Percentiles rank a stretch among this genome's conserved stretches.
Conservation (phyloP, 2,888 invertebrate genomes). For the Thera obeliscata region DNA sequence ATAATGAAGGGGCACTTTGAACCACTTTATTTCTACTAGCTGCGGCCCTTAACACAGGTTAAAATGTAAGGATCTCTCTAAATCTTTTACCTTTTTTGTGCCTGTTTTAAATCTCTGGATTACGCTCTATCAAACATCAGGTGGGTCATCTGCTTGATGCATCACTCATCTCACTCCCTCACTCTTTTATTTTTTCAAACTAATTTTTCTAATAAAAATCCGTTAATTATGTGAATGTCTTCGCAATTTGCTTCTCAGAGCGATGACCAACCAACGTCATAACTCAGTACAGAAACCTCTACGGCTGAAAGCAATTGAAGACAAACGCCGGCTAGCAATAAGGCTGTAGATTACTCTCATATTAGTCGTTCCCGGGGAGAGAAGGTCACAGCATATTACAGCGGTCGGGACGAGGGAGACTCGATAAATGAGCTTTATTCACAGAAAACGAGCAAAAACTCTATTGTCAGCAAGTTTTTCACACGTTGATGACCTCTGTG, state of each 20-base stretch:
- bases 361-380: constrained; percentile 19
- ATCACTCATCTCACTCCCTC: too few relatives aligned
- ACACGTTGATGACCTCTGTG: too few relatives aligned
- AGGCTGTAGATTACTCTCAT: constrained; percentile 9
- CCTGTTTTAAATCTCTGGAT: too few relatives aligned
- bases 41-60: too few relatives aligned
- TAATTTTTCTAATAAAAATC: neutral
- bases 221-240: neutral
- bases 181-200: too few relatives aligned
- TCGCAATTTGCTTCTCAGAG: neutral
- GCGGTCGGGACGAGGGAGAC: neutral
- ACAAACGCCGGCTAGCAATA: constrained; percentile 20
- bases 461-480: neutral
- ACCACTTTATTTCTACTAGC: too few relatives aligned
- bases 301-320: constrained; percentile 20
- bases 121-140: too few relatives aligned
- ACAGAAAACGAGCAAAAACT: constrained; percentile 4
- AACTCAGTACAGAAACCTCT: constrained; percentile 10
- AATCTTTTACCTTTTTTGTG: too few relatives aligned
- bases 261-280: constrained; percentile 4
- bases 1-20: too few relatives aligned
- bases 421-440: neutral
- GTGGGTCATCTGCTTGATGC: too few relatives aligned
- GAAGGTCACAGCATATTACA: constrained; percentile 23
- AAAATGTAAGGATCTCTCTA: too few relatives aligned